Percentiles rank a stretch among this genome's conserved stretches.
Evolutionary conservation across 2,113 vertebrate species (phyloP).

Genomic region (Physeter macrocephalus): DNA sequence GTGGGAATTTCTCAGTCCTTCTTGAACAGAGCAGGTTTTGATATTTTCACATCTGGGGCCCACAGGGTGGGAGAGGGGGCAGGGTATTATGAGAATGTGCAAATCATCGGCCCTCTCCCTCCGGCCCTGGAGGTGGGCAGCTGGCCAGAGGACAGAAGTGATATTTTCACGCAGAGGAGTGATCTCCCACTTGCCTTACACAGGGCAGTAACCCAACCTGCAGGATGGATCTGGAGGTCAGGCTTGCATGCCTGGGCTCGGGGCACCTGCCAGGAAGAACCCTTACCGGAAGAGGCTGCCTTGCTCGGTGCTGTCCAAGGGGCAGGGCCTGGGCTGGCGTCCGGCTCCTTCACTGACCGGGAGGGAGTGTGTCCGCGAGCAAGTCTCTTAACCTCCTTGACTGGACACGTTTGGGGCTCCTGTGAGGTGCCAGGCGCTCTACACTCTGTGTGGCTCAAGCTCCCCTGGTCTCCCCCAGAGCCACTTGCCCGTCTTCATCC

Average conservation of each 20-base stretch:
- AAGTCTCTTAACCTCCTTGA: fast-evolving
- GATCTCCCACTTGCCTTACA: fast-evolving
- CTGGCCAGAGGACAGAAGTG: neutral
- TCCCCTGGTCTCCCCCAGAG: neutral
- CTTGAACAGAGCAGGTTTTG: neutral
- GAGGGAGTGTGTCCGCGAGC: neutral
- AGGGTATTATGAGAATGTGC: neutral
- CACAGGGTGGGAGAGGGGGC: neutral
- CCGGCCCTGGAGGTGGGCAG: fast-evolving
- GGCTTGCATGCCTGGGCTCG: fast-evolving
- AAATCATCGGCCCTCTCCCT: neutral
- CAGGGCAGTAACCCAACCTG: fast-evolving
- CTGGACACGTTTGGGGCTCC: fast-evolving
- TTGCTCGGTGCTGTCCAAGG: neutral
- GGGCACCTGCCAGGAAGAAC: neutral
- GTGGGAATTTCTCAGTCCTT: neutral
- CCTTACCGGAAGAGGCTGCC: no score
- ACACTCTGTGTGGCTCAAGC: neutral
- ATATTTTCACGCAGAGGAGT: fast-evolving
- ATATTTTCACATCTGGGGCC: neutral
- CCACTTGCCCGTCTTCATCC: neutral
- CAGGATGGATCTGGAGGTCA: fast-evolving
- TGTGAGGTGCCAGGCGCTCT: fast-evolving
- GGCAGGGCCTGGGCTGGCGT: neutral
- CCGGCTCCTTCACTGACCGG: fast-evolving